Conservation (phyloP, 2,113 vertebrate genomes). For the Bos indicus region DNA sequence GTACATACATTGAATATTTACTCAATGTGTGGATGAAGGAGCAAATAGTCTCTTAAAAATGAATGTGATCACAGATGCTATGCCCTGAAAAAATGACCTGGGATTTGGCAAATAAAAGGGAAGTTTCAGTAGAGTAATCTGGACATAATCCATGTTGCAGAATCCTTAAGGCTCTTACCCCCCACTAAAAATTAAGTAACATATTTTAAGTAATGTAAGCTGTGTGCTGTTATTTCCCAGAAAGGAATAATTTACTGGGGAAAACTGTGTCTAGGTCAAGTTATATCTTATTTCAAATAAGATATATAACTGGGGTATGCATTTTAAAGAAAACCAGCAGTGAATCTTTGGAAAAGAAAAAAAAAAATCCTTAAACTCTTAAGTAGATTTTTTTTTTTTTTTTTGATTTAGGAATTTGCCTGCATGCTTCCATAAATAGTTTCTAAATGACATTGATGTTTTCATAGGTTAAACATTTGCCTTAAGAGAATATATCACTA, state of each 20-base stretch:
- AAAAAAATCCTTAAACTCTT: not conserved
- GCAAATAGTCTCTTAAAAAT: not conserved
- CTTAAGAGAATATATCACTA: not conserved
- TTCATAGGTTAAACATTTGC: not conserved
- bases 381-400: constrained; percentile 7
- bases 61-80: not conserved
- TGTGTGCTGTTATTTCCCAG: not conserved
- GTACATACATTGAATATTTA: not conserved
- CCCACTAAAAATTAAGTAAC: not conserved
- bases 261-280: not conserved
- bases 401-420: not conserved
- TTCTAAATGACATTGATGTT: constrained; percentile 20
- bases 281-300: constrained; percentile 13
- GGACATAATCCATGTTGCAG: not conserved
- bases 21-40: not conserved
- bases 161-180: not conserved
- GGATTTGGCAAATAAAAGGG: not conserved
- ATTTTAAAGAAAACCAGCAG: not conserved
- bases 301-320: not conserved
- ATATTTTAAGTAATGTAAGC: not conserved
- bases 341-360: constrained; percentile 4
- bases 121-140: not conserved
- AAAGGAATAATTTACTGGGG: not conserved
- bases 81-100: not conserved
- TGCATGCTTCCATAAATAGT: not conserved